Base-by-base conservation (phyloP, 1,140 invertebrate genomes). In the Pseudomyrmex gracilis region DNA sequence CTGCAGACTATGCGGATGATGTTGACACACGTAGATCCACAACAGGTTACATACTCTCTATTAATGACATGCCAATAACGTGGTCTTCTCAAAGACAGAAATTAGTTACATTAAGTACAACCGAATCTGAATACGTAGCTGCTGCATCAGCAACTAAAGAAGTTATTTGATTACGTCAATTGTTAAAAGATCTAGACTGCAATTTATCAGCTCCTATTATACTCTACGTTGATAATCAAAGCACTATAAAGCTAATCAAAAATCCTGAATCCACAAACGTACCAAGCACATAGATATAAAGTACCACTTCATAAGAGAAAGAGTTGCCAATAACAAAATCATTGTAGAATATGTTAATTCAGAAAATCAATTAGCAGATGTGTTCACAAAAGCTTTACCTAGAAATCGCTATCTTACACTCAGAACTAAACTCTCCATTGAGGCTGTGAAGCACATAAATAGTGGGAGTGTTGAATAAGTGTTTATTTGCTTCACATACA, bases 81-180 rank as follows among this genome's bases (percentile, higher is more conserved):
- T 77, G 61, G 61, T 53, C 60, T 0, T 77, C 61, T 8, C 73
- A 66, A 5, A 2, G 49, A n/a, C 73, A 64, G 8, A 64, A 77
- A 12, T 7, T 77, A 8, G 73, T 77, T 0, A n/a, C 47, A 1
- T n/a, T 64, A 15, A 77, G 60, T 34, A 77, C 73, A 0, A 77
- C 73, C 0, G 73, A 95, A 90, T 92, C 94, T 4, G 94, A 95
- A 82, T 93, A 94, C 58, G 87, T 95, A 0, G 93, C 94, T 10
- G 91, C 93, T n/a, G 90, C 88, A 58, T 88, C 92, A 66, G 92
- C 84, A 70, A 85, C 92, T 0, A 9, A 10, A 22, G 93, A 94
- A 87, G 34, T 85, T 3, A 74, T 94, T 24, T 94, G 92, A 91
- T 68, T 94, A 0, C 86, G 53, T 55, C n/a, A 55, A 76, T 49